phyloP scores from a whole-genome alignment of 2,888 invertebrate genomes.

The Pristionchus entomophagus region DNA sequence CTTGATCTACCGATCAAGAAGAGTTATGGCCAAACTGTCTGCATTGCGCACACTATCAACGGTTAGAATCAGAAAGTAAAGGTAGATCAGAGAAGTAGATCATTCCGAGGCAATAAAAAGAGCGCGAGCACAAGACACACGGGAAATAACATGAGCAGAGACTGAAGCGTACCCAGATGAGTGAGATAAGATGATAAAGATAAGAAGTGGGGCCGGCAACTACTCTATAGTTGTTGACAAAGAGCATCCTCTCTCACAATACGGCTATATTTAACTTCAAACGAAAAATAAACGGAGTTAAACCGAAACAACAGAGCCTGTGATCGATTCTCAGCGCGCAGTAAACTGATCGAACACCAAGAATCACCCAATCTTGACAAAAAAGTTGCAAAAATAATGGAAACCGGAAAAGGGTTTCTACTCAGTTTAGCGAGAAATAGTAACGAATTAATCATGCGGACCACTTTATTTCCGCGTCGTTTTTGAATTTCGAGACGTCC shows the following conservation, averaged over 20 bases:
- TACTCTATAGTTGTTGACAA: slow-evolving; percentile 27
- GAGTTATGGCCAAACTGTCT: too few relatives aligned
- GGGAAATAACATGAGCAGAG: not conserved
- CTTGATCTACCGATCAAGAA: too few relatives aligned
- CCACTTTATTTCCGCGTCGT: not conserved
- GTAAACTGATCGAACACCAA: not conserved
- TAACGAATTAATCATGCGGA: not conserved
- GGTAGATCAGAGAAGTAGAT: not conserved
- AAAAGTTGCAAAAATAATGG: too few relatives aligned
- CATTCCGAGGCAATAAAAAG: too few relatives aligned
- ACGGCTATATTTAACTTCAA: too few relatives aligned
- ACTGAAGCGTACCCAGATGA: not conserved
- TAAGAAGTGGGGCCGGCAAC: slow-evolving; percentile 1
- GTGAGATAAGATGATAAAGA: slow-evolving; percentile 5
- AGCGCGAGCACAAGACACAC: too few relatives aligned
- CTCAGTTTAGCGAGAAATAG: not conserved
- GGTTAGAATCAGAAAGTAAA: not conserved
- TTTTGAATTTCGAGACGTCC: not conserved
- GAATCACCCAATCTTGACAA: not conserved
- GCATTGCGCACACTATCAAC: too few relatives aligned
- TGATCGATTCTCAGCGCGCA: not conserved
- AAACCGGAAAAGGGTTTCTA: not conserved
- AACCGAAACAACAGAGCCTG: not conserved
- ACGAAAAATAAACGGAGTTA: not conserved
- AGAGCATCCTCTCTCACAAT: too few relatives aligned